These are phyloP conservation scores for Ophion ventricosus DNA, from an alignment of 2,888 invertebrate genomes.

Conservation along the genomic window DNA sequence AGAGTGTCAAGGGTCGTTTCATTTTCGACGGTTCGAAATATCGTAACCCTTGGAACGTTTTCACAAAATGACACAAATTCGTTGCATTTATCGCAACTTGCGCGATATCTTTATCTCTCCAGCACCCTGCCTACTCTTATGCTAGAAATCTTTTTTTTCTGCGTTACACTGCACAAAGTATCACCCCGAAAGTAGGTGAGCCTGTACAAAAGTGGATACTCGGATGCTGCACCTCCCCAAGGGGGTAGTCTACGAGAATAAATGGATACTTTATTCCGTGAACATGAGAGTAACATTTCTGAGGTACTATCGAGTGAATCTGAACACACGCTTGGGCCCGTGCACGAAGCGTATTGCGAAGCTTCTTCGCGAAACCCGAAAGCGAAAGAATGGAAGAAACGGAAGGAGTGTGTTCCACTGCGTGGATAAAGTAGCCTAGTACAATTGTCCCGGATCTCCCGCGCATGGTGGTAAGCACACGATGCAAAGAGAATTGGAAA, in stretches of 20 bases:
- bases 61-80: neutral
- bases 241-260: slow-evolving; percentile 48
- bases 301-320: slow-evolving; percentile 27
- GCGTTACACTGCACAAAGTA: slow-evolving; percentile 1
- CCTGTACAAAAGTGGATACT: slow-evolving; percentile 36
- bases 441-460: slow-evolving; percentile 50
- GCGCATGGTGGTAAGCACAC: slow-evolving; percentile 43
- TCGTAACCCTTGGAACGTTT: neutral
- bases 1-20: neutral
- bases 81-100: neutral
- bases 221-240: slow-evolving; percentile 11
- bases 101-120: neutral
- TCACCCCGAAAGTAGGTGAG: slow-evolving; percentile 21
- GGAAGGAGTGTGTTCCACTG: slow-evolving; percentile 9
- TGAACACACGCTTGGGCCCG: neutral
- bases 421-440: slow-evolving; percentile 17
- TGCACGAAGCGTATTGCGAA: slow-evolving; percentile 33
- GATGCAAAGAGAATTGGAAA: slow-evolving; percentile 73
- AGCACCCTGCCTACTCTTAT: no score
- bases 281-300: slow-evolving; percentile 47
- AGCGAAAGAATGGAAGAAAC: slow-evolving; percentile 28
- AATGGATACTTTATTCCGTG: slow-evolving; percentile 58
- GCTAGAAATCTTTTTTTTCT: neutral
- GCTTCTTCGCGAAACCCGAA: slow-evolving; percentile 12
- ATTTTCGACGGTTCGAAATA: neutral